These are phyloP conservation scores for Amorpha juglandis DNA, from an alignment of 2,888 invertebrate species.

Conservation along the genomic window DNA sequence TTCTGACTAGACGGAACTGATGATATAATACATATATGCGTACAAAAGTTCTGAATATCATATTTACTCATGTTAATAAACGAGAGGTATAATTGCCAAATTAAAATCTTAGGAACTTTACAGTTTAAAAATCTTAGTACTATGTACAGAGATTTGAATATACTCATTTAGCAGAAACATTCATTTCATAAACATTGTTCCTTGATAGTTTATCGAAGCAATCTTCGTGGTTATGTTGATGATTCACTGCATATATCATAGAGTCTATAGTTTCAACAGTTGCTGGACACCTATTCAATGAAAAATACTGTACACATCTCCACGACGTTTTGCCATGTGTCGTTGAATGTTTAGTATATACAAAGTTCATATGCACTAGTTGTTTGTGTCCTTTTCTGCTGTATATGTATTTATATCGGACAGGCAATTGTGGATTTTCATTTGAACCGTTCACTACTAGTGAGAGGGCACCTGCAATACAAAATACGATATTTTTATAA, in stretches of 20 bases:
- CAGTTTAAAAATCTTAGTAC: slow-evolving; percentile 48
- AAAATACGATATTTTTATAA: slow-evolving; percentile 30
- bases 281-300: slow-evolving; percentile 80
- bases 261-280: slow-evolving; percentile 80
- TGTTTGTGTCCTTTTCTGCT: slow-evolving; percentile 83
- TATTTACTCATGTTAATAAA: slow-evolving; percentile 34
- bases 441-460: slow-evolving; percentile 72
- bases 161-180: slow-evolving; percentile 63
- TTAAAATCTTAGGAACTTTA: slow-evolving; percentile 70
- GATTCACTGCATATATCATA: slow-evolving; percentile 79
- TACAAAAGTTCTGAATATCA: slow-evolving; percentile 33
- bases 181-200: slow-evolving; percentile 81
- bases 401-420: slow-evolving; percentile 79
- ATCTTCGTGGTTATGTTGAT: slow-evolving; percentile 80
- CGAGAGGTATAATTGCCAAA: slow-evolving; percentile 38
- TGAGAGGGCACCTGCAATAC: slow-evolving; percentile 75
- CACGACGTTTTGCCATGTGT: slow-evolving; percentile 81
- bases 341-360: slow-evolving; percentile 82
- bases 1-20: slow-evolving; percentile 67
- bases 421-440: slow-evolving; percentile 68
- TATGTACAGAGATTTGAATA: slow-evolving; percentile 43
- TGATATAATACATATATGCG: slow-evolving; percentile 40
- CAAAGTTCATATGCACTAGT: slow-evolving; percentile 81
- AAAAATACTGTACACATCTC: slow-evolving; percentile 82
- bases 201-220: slow-evolving; percentile 75